Evolutionary conservation across 2,888 invertebrate species (phyloP).

Genomic region (Frankliniella fusca): DNA sequence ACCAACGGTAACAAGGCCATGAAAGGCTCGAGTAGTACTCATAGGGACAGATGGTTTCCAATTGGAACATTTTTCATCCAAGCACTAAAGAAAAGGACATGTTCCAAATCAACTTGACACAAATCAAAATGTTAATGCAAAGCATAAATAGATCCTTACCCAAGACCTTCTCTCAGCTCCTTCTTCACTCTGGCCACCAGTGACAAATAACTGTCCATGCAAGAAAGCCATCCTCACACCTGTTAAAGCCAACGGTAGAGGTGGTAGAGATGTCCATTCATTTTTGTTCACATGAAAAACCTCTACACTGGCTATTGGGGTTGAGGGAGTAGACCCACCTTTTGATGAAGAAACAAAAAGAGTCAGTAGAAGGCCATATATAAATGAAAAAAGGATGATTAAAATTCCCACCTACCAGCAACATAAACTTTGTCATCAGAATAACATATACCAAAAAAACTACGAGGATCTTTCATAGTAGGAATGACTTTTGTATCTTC

Average conservation of each 20-base stretch:
- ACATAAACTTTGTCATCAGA: conserved; percentile 3
- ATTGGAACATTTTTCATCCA: neutral
- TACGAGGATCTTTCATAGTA: neutral
- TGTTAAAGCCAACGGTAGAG: neutral
- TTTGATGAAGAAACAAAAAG: neutral
- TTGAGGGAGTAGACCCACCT: neutral
- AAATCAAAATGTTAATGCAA: neutral
- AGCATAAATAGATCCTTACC: neutral
- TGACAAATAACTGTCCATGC: neutral
- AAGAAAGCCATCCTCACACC: conserved; percentile 3
- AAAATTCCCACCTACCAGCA: neutral
- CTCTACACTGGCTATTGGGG: neutral
- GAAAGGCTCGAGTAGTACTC: neutral
- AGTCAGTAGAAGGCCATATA: neutral
- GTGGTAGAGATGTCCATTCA: neutral
- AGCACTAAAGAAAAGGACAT: neutral
- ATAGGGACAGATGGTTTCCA: neutral
- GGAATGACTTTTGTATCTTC: conserved; percentile 5
- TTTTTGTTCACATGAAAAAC: neutral
- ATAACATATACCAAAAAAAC: neutral
- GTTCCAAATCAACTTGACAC: neutral
- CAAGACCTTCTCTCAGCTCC: neutral
- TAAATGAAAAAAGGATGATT: neutral
- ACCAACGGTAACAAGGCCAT: neutral
- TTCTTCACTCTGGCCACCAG: neutral